Evolutionary conservation across 2,797 vertebrate species (phyloP), one percentile per base, ranked within the genome.

Genomic region (Hypotaenidia philippensis): DNA sequence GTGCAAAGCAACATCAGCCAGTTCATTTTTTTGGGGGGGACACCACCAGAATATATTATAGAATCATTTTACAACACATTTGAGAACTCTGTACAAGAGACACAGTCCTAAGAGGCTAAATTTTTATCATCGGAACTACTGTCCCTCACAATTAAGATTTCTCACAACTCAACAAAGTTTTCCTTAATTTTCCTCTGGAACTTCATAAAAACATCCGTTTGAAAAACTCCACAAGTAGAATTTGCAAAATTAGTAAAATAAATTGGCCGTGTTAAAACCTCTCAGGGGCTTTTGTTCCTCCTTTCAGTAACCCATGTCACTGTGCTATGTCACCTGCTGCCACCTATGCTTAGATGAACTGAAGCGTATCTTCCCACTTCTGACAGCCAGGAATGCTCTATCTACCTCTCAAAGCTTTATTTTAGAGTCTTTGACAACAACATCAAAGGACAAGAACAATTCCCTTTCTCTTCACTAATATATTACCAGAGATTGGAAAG

Each of bases 371-470:
- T 88, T 52, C 44, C 63, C 27, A 6, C 56, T 90, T 84, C 83
- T 12, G 50, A 83, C 66, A 82, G 1, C 2, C 86, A 81, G 91
- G 64, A 76, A 31, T 4, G 44, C 77, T 66, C 94, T 77, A 52
- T 44, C 84, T 88, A 83, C 78, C 87, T 89, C 80, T 60, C 7
- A 4, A 61, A 81, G 85, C 74, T 90, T 94, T 63, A 75, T 88
- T 96, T 95, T 34, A 94, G 26, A 80, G 91, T 32, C 74, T 95
- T 85, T 85, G 88, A 94, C 92, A 93, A 90, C 57, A 86, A 29
- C 79, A 86, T 83, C 91, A 93, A 92, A 92, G 61, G 86, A 79
- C 84, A 86, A 80, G 57, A 90, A 93, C 82, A 78, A 95, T 83
- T 93, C 91, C 85, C 85, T 90, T 90, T 93, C 81, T 63, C 50